phyloP scores from a whole-genome alignment of 2,888 invertebrate species.

The Tetragonisca angustula region DNA sequence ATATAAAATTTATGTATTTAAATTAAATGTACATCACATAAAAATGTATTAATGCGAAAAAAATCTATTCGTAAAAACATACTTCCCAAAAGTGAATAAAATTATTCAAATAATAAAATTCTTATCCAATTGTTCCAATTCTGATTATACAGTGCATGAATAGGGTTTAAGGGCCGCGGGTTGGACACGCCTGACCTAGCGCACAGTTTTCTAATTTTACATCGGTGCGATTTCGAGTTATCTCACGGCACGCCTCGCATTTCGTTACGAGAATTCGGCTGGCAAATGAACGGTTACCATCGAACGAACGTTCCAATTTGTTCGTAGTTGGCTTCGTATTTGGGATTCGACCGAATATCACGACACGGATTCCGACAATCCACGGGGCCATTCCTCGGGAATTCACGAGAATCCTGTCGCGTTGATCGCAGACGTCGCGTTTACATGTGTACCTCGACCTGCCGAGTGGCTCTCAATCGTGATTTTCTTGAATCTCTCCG shows the following conservation, averaged over 20 bases:
- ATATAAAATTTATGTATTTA: too few relatives aligned
- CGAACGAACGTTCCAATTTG: slow-evolving; percentile 4
- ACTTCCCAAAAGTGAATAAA: too few relatives aligned
- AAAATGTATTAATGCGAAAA: too few relatives aligned
- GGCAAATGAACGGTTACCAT: background rate
- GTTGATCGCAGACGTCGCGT: slow-evolving; percentile 23
- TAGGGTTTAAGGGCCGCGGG: too few relatives aligned
- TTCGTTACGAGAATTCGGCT: background rate
- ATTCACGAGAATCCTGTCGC: slow-evolving; percentile 57
- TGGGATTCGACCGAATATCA: slow-evolving; percentile 51
- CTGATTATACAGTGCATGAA: too few relatives aligned
- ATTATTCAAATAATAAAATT: too few relatives aligned
- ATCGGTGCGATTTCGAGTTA: too few relatives aligned
- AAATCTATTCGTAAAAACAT: too few relatives aligned
- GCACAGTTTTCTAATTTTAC: too few relatives aligned
- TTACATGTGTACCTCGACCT: slow-evolving; percentile 8
- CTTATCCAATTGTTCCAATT: too few relatives aligned
- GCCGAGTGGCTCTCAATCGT: background rate
- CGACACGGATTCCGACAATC: slow-evolving; percentile 59
- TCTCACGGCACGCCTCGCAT: background rate
- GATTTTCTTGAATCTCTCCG: background rate
- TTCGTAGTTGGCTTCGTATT: slow-evolving; percentile 23
- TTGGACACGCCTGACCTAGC: background rate
- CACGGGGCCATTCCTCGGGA: slow-evolving; percentile 50
- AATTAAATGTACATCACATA: too few relatives aligned